Base-by-base conservation (phyloP, 2,888 invertebrate genomes). In the Volucella zonaria region DNA sequence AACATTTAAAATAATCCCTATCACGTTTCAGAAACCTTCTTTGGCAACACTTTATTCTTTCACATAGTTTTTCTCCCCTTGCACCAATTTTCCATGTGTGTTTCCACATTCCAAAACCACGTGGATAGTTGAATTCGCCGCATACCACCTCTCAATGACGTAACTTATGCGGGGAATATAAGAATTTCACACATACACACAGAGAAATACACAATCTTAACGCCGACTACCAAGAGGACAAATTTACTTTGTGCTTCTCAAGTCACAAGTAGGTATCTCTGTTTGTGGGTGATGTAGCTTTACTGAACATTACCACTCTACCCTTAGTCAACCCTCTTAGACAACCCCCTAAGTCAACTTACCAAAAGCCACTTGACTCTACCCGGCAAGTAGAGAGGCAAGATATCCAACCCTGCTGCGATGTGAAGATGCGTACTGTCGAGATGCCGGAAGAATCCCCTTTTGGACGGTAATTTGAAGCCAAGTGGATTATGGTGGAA, bases 401-500 rank as follows among this genome's bases (percentile, higher is more conserved):
- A 67, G 45, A 59, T 73, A 64, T 59, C 59, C 59, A 15, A 45
- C 59, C n/a, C 43, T 51, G 59, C 31, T 51, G 31, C 45, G 59
- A 52, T 76, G 11, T 40, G 9, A 10, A 62, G 67, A 74, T 82
- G 82, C 79, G 78, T 74, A 70, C 31, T 42, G 23, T 62, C 6
- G 58, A 73, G 68, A 74, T 74, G 40, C 82, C 82, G 82, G 74
- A 74, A 79, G 74, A 56, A 79, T 74, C 67, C 64, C 74, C 67
- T 70, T 82, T 78, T 47, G 74, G 68, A 74, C 73, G 82, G 78
- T 78, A 82, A 78, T 74, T 82, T 67, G 78, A 82, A 68, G 68
- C 62, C 78, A 82, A 82, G 78, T 82, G 64, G 78, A 82, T 73
- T 77, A 77, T 38, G 66, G 59, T 67, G 18, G 61, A 66, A 77